A percentile compares a stretch with the other conserved stretches of the same genome.
These are phyloP conservation scores for Cydia pomonella DNA, from an alignment of 1,140 invertebrate species.

Conservation along the genomic window DNA sequence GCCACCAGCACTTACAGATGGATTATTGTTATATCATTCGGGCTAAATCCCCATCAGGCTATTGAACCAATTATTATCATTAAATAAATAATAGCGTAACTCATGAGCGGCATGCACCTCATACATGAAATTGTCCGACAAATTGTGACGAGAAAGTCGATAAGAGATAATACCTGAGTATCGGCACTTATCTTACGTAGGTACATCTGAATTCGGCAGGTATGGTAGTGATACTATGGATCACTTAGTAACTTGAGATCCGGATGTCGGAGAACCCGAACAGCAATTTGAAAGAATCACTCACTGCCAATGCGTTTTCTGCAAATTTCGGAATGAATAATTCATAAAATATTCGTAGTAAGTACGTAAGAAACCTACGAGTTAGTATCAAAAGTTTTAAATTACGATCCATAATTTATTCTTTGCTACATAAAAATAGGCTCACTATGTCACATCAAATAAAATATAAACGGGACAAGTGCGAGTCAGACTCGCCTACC, in stretches of 20 bases:
- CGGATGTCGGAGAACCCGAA: background rate
- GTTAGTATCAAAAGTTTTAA: too few relatives aligned
- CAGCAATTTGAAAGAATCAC: background rate
- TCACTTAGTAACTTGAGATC: background rate
- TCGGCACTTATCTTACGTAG: slow-evolving; percentile 1
- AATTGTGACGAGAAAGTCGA: slow-evolving; percentile 9
- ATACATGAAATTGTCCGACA: background rate
- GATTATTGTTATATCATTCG: too few relatives aligned
- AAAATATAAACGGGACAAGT: too few relatives aligned
- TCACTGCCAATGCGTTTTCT: too few relatives aligned
- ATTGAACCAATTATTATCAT: slow-evolving; percentile 6
- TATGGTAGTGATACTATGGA: background rate
- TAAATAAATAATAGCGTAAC: slow-evolving; percentile 6
- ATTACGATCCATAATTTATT: too few relatives aligned
- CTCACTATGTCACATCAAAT: too few relatives aligned
- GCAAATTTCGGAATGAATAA: too few relatives aligned
- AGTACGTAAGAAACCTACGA: too few relatives aligned
- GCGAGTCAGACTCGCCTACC: too few relatives aligned
- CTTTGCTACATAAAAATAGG: too few relatives aligned
- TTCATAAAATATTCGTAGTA: too few relatives aligned
- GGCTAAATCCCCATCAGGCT: background rate
- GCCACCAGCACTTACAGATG: too few relatives aligned
- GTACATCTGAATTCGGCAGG: background rate
- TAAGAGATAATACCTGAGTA: slow-evolving; percentile 23
- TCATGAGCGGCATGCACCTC: background rate